Evolutionary conservation across 2,888 invertebrate species (phyloP).

Genomic region (Notodonta dromedarius): DNA sequence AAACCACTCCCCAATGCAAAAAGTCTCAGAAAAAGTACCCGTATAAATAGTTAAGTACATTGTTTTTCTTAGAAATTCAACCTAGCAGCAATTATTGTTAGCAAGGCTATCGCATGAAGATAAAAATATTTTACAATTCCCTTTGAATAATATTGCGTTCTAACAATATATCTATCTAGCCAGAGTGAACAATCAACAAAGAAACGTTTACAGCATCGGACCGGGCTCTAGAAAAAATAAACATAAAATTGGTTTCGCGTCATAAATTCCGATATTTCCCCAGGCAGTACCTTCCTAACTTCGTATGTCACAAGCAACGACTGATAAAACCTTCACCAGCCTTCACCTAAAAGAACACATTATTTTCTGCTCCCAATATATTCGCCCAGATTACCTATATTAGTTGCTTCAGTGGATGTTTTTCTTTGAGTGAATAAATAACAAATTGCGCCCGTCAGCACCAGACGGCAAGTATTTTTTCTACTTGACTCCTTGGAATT

Average conservation of each 20-base stretch:
- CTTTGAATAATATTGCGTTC: too few relatives aligned
- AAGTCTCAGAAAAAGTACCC: too few relatives aligned
- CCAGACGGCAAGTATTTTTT: neutral
- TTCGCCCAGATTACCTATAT: constrained; percentile 15
- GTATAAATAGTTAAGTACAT: too few relatives aligned
- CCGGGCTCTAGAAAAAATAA: constrained; percentile 26
- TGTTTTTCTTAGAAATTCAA: too few relatives aligned
- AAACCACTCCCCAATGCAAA: too few relatives aligned
- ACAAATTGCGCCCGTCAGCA: neutral
- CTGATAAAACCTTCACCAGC: constrained; percentile 29
- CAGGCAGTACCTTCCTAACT: constrained; percentile 26
- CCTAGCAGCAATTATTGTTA: too few relatives aligned
- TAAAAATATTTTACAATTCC: too few relatives aligned
- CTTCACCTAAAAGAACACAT: too few relatives aligned
- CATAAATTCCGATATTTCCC: constrained; percentile 41
- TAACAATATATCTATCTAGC: neutral
- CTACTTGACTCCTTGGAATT: neutral
- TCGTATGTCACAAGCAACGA: constrained; percentile 23
- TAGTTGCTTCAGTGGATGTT: constrained; percentile 10
- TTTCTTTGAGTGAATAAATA: constrained; percentile 12
- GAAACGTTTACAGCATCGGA: constrained; percentile 17
- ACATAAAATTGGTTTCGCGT: constrained; percentile 26
- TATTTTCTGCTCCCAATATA: constrained; percentile 10
- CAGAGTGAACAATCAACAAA: constrained; percentile 20
- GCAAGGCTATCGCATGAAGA: too few relatives aligned